Evolutionary conservation across 1,140 invertebrate genomes (phyloP).

Genomic region (Macrosteles quadrilineatus): DNA sequence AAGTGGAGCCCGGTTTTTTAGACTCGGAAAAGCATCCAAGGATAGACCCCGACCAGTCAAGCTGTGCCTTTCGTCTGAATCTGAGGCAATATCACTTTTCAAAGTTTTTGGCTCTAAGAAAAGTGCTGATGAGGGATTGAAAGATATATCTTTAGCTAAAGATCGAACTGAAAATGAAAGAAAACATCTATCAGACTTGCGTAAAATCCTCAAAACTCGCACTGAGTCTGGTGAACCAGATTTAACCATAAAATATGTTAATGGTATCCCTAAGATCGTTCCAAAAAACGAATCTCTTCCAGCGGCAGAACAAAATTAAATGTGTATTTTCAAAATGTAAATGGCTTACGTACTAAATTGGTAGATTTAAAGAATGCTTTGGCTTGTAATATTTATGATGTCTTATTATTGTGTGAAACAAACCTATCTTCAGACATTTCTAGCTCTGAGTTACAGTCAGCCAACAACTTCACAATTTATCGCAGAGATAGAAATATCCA

Average conservation of each 20-base stretch:
- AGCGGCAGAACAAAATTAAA: conserved; percentile 5
- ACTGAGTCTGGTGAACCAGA: not conserved
- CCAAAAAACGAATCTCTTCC: conserved; percentile 5
- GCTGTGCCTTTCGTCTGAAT: not conserved
- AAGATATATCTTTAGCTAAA: not conserved
- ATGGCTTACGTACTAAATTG: no score
- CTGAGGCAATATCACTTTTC: not conserved
- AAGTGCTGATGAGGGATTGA: not conserved
- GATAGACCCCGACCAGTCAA: not conserved
- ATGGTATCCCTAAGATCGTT: conserved; percentile 1
- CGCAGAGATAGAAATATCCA: no score
- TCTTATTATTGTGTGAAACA: not conserved
- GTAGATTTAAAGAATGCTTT: no score
- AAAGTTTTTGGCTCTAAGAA: not conserved
- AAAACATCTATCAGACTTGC: not conserved
- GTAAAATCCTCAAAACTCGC: not conserved
- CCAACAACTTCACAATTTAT: no score
- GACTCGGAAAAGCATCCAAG: no score
- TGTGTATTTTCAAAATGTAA: not conserved
- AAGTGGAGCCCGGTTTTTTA: no score
- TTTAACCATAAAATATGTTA: conserved; percentile 2
- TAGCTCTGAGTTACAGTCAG: no score
- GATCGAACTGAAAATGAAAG: not conserved
- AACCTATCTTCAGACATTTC: no score
- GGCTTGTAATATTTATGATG: no score